Evolutionary conservation across 1,140 invertebrate species (phyloP).

Genomic region (Danaus plexippus): DNA sequence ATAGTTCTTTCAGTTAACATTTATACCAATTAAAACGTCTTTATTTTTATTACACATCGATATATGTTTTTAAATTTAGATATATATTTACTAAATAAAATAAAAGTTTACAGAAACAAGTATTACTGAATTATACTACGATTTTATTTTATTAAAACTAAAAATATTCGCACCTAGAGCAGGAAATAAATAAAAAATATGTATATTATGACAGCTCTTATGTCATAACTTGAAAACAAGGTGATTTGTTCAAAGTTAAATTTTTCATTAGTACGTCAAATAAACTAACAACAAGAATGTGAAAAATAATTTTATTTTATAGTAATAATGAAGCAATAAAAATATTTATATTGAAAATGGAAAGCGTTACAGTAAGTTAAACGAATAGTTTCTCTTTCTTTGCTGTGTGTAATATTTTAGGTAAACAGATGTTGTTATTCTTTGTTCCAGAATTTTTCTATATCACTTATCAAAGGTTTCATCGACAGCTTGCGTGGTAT

Average conservation of each 20-base stretch:
- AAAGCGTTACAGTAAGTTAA: slow-evolving; percentile 49
- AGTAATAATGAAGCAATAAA: slow-evolving; percentile 37
- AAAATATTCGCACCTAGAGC: no score
- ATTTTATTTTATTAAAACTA: no score
- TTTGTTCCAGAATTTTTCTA: slow-evolving; percentile 74
- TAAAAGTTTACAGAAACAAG: no score
- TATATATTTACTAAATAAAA: no score
- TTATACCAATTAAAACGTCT: no score
- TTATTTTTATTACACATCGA: no score
- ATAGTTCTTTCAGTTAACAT: no score
- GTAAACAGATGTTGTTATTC: slow-evolving; percentile 26
- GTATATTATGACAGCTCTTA: no score
- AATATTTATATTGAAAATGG: slow-evolving; percentile 33
- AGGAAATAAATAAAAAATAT: no score
- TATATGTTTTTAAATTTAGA: no score
- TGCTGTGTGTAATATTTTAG: slow-evolving; percentile 11
- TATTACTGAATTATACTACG: no score
- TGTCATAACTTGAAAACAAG: no score
- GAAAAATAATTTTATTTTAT: slow-evolving; percentile 26
- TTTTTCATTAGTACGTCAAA: slow-evolving; percentile 32
- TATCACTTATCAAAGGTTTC: slow-evolving; percentile 77
- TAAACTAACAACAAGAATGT: slow-evolving; percentile 30
- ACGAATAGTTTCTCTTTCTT: slow-evolving; percentile 13
- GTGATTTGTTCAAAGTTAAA: slow-evolving; percentile 6
- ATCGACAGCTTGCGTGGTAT: slow-evolving; percentile 80